Base-by-base conservation (phyloP, 2,888 invertebrate species). In the Amorpha juglandis region DNA sequence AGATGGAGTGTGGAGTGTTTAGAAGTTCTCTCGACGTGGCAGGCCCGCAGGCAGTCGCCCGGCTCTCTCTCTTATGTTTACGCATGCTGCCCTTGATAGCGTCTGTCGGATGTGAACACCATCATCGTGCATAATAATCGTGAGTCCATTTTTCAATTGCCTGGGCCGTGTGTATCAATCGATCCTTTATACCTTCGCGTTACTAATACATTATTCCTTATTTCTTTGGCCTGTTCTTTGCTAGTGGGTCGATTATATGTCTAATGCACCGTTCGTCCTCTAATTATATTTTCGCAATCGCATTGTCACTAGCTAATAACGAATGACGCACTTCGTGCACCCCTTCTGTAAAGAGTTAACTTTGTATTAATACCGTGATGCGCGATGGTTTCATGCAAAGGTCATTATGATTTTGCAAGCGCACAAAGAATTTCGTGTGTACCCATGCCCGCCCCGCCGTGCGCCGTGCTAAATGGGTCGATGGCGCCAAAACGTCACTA, bases 401-500 rank as follows among this genome's bases (percentile, higher is more conserved):
- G 81, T 86, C 83, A 82, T 79, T 84, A 84, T 76, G 80, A 82
- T 84, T 82, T 80, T 75, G 79, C 68, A 71, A 76, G 63, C 77
- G 76, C 81, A 88, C 84, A 87, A 86, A 84, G 83, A 86, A 85
- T 84, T 83, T 81, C 70, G 72, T 78, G 77, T 80, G 74, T 71
- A 83, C 83, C 82, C 85, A 87, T 87, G 88, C 86, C 83, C 87
- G 90, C 84, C 86, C 83, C 85, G 83, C 78, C 77, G 85, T 82
- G 86, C 84, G 84, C 79, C 77, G 85, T 82, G 87, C 83, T 90
- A 91, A 89, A 88, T 90, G 90, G 92, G 92, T 92, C 91, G 92
- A 92, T 93, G 93, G 92, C 93, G 93, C 92, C 89, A 93, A 89
- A 91, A 92, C 91, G 92, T 92, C 91, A 91, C 76, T 75, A 77